Conservation (phyloP, 2,888 invertebrate genomes). For the Antheraea yamamai region DNA sequence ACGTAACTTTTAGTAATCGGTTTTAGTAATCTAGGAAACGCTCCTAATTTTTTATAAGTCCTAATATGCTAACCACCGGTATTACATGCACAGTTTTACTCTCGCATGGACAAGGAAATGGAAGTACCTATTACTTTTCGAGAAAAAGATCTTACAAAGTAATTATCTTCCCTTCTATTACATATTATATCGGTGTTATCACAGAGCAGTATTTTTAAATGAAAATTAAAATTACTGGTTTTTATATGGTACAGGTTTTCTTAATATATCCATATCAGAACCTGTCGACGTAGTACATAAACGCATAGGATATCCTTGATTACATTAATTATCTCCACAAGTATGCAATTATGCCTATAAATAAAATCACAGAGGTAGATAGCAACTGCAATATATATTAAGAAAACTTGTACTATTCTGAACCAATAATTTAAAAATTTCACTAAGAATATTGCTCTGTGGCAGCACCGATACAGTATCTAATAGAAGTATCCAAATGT, state of each 20-base stretch:
- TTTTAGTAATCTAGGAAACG: background rate
- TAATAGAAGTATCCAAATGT: no score
- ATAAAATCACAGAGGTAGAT: no score
- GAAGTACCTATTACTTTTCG: background rate
- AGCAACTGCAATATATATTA: no score
- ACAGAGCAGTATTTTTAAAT: background rate
- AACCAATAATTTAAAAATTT: no score
- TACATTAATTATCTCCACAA: background rate
- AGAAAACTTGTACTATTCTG: no score
- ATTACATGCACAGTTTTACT: background rate
- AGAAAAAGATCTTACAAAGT: background rate
- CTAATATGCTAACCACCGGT: background rate
- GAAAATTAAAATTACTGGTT: background rate
- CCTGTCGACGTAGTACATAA: background rate
- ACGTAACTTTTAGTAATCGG: background rate
- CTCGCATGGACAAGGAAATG: background rate
- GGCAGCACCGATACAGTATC: no score
- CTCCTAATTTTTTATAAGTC: background rate
- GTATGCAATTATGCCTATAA: background rate
- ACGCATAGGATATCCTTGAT: constrained; percentile 11
- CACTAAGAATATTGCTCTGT: no score
- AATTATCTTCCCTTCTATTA: background rate
- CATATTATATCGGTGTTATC: background rate
- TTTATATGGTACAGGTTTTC: background rate
- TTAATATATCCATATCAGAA: background rate